A percentile compares a stretch with the other conserved stretches of the same genome.
Evolutionary conservation across 1,140 invertebrate species (phyloP).

Genomic region (Philopotamus ludificatus): DNA sequence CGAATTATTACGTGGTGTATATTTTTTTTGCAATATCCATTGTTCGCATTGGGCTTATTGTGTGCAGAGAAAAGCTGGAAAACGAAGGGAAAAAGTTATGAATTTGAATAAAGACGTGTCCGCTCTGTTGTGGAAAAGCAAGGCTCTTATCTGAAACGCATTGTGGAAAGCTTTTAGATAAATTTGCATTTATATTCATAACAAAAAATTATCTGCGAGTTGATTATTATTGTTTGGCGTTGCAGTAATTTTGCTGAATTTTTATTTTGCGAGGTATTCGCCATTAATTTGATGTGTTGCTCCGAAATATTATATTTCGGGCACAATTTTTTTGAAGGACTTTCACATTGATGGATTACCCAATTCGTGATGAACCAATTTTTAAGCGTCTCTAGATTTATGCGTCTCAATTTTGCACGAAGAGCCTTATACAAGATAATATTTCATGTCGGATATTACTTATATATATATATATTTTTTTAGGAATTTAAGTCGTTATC

Average conservation of each 20-base stretch:
- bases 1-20: not conserved
- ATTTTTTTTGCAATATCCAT: not conserved
- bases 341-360: not conserved
- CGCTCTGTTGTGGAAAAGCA: not conserved
- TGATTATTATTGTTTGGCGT: not conserved
- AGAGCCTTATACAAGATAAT: not conserved
- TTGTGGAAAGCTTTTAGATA: slow-evolving; percentile 34
- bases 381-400: not conserved
- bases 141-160: not conserved
- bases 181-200: slow-evolving; percentile 29
- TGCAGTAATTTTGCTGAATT: not conserved
- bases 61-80: no score
- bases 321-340: no score
- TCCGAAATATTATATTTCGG: no score
- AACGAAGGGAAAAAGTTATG: slow-evolving; percentile 16
- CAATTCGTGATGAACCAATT: not conserved
- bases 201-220: no score
- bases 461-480: no score
- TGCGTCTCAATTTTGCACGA: not conserved
- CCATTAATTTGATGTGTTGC: not conserved
- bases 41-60: slow-evolving; percentile 19
- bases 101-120: slow-evolving; percentile 28
- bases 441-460: not conserved
- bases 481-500: not conserved
- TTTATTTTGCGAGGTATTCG: not conserved